phyloP scores from a whole-genome alignment of 2,113 vertebrate genomes.

The Oncorhynchus tshawytscha region DNA sequence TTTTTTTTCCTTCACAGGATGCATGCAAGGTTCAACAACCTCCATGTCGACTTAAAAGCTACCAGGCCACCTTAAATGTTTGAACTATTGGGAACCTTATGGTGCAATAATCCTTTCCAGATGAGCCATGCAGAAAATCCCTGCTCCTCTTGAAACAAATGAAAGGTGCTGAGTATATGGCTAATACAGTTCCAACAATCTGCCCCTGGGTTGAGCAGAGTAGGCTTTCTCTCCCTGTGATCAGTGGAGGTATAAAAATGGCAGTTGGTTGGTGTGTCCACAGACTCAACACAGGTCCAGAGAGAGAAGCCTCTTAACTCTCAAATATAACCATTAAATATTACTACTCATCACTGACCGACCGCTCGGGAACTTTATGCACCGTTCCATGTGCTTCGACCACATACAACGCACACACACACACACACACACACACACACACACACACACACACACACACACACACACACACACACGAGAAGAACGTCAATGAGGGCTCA shows the following conservation, averaged over 20 bases:
- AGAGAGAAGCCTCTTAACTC: slow-evolving; percentile 43
- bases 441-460: background rate
- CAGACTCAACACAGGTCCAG: background rate
- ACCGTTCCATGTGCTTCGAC: slow-evolving; percentile 17
- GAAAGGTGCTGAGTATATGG: slow-evolving; percentile 26
- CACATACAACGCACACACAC: background rate
- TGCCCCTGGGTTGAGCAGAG: background rate
- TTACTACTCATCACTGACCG: background rate
- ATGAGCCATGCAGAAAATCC: slow-evolving; percentile 38
- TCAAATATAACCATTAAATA: slow-evolving; percentile 34
- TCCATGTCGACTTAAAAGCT: slow-evolving; percentile 59
- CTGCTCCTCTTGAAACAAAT: slow-evolving; percentile 29
- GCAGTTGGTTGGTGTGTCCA: background rate
- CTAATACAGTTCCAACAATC: slow-evolving; percentile 2
- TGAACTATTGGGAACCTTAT: slow-evolving; percentile 53
- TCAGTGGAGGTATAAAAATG: background rate
- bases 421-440: slow-evolving; percentile 24
- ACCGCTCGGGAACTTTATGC: background rate
- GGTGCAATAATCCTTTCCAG: slow-evolving; percentile 40
- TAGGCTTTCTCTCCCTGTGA: background rate
- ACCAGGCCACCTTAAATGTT: slow-evolving; percentile 55
- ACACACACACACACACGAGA: slow-evolving; percentile 2
- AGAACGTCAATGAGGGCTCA: slow-evolving; percentile 26
- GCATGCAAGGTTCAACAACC: slow-evolving; percentile 65
- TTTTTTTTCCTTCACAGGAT: background rate